Evolutionary conservation across 64 coral and sea anemone species (phyloP), one percentile per base, ranked within the genome.

Genomic region (Montipora cactus): DNA sequence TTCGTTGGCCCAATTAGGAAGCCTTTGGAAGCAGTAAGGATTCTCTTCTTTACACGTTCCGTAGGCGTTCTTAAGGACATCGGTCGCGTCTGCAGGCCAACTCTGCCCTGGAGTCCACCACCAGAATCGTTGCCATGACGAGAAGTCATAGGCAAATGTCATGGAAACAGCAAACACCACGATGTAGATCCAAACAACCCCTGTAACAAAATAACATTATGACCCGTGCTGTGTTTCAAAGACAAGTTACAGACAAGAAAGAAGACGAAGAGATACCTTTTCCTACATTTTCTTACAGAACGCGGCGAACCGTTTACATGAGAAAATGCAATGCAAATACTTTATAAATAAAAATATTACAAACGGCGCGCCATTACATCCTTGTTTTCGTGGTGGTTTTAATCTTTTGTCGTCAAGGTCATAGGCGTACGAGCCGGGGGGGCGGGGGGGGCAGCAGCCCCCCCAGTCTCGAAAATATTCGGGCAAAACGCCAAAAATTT

Each of bases 1-100:
- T 61, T 95, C 93, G 20, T 45, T 77, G 3, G 89, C 47, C 93
- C 93, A 95, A 68, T 52, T 47, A 4, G 93, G 93, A 90, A 95
- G 72, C 23, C 93, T 59, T 70, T 95, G 73, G 57, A 79, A 81
- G 61, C 77, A 91, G 58, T 53, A 80, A 0, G 8, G 62, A 86
- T 69, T 18, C 8, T 44, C 44, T 22, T 18, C 44, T 22, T 71
- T 86, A 7, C 82, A 86, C 3, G 15, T 71, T 13, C 82, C 82
- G 15, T 49, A 72, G 62, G 82, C 19, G 82, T 71, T 49, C 47
- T 45, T 86, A 5, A 86, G 37, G 1, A 86, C 82, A 68, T 86
- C 82, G 16, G 62, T 71, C 46, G 7, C 82, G 13, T 44, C 19
- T 12, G 66, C 15, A 4, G 82, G 82, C 82, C 82, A 86, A 11